Evolutionary conservation across 1,140 invertebrate species (phyloP).

Genomic region (Coelopa frigida): DNA sequence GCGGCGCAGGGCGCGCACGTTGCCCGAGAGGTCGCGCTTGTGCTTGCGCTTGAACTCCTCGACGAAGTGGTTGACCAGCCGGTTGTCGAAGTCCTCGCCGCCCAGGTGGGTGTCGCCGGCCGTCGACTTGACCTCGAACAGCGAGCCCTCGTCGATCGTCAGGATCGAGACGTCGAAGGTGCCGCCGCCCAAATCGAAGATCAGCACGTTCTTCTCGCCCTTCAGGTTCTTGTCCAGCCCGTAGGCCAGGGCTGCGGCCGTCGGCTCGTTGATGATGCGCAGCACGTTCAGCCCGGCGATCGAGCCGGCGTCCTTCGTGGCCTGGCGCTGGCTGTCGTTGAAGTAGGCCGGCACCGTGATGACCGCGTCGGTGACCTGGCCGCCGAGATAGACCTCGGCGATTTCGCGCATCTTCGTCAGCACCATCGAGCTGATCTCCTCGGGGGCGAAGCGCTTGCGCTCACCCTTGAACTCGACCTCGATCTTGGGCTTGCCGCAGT

Average conservation of each 20-base stretch:
- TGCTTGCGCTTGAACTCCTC: constrained; percentile 78
- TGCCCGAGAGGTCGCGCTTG: constrained; percentile 67
- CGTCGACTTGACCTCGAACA: constrained; percentile 73
- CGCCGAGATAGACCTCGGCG: constrained; percentile 52
- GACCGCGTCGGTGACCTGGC: constrained; percentile 55
- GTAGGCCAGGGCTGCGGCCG: constrained; percentile 74
- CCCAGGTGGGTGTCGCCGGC: constrained; percentile 69
- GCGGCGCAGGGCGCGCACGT: constrained; percentile 68
- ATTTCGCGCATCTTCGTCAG: constrained; percentile 71
- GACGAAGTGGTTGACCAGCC: constrained; percentile 73
- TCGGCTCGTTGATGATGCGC: constrained; percentile 77
- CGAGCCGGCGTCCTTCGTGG: constrained; percentile 67
- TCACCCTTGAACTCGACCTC: constrained; percentile 70
- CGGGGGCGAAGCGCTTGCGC: constrained; percentile 67
- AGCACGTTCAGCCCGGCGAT: constrained; percentile 74
- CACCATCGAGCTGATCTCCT: constrained; percentile 85
- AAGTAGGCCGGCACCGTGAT: constrained; percentile 65
- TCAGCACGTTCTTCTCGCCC: constrained; percentile 69
- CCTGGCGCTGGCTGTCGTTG: constrained; percentile 60
- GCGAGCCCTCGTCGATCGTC: constrained; percentile 74
- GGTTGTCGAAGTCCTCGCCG: constrained; percentile 71
- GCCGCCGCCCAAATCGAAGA: constrained; percentile 68
- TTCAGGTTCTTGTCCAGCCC: constrained; percentile 76
- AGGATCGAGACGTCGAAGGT: constrained; percentile 83
- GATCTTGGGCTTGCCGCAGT: constrained; percentile 67